A percentile compares a stretch with the other conserved stretches of the same genome.
These are phyloP conservation scores for Strigamia crassipes DNA, from an alignment of 2,888 invertebrate species.

Conservation along the genomic window DNA sequence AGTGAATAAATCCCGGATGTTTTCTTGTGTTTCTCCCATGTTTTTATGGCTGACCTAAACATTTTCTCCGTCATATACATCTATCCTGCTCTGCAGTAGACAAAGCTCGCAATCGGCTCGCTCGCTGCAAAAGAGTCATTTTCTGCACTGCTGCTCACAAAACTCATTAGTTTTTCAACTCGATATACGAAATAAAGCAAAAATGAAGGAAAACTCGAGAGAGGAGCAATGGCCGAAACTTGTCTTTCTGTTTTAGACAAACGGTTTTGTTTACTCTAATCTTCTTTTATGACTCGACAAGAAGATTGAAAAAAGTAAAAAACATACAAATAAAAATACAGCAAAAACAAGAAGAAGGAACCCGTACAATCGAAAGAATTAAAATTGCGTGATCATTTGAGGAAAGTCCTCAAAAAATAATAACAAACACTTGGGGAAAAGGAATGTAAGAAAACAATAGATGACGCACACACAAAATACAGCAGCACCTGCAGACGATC, in stretches of 20 bases:
- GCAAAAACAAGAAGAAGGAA: not conserved
- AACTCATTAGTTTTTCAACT: conserved; percentile 13
- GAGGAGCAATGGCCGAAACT: not conserved
- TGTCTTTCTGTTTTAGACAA: conserved; percentile 1
- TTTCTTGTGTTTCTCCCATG: not conserved
- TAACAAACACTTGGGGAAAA: not conserved
- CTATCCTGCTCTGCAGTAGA: not conserved
- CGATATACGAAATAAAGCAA: not conserved
- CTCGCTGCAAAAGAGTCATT: conserved; percentile 11
- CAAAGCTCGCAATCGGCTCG: not conserved
- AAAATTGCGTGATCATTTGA: not conserved
- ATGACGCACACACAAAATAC: not conserved
- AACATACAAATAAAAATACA: too few species aligned
- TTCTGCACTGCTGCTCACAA: conserved; percentile 29
- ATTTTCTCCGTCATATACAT: conserved; percentile 5
- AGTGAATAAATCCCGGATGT: conserved; percentile 14
- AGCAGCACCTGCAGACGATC: conserved; percentile 8
- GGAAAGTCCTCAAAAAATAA: not conserved
- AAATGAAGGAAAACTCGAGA: not conserved
- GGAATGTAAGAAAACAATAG: conserved; percentile 3
- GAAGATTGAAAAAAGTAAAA: too few species aligned
- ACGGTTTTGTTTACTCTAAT: conserved; percentile 23
- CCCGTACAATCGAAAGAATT: not conserved
- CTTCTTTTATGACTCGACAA: not conserved
- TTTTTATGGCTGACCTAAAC: conserved; percentile 20